Conservation (phyloP, 2,113 vertebrate species). For the Struthio camelus region DNA sequence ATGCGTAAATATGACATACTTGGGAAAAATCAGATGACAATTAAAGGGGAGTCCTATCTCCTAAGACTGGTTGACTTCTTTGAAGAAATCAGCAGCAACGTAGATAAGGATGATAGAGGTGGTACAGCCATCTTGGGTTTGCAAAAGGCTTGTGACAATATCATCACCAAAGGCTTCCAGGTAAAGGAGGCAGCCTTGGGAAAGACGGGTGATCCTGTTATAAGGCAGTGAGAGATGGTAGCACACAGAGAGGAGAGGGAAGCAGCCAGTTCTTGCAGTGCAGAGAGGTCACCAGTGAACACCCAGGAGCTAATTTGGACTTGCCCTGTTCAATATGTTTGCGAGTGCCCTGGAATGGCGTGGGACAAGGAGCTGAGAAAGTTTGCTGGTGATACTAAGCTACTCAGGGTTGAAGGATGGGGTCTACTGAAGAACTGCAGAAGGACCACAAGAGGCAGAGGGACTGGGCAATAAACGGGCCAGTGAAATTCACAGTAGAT, state of each 20-base stretch:
- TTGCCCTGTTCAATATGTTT: neutral
- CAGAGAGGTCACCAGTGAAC: neutral
- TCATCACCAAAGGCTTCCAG: neutral
- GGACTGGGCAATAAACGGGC: too few relatives aligned
- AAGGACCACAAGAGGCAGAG: too few relatives aligned
- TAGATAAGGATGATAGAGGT: fast-evolving
- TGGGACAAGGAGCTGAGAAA: too few relatives aligned
- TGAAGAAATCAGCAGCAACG: neutral
- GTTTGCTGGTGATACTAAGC: too few relatives aligned
- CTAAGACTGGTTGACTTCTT: neutral
- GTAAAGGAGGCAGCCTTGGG: neutral
- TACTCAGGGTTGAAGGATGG: too few relatives aligned
- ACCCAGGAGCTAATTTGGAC: neutral
- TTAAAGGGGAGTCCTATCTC: neutral
- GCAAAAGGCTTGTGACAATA: neutral
- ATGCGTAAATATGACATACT: neutral
- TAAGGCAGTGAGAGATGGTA: neutral
- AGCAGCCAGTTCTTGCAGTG: neutral
- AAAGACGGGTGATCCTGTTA: neutral
- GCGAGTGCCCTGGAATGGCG: neutral
- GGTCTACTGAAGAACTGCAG: too few relatives aligned
- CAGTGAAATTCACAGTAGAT: too few relatives aligned
- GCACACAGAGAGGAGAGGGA: neutral
- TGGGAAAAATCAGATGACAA: neutral
- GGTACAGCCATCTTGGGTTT: fast-evolving